A percentile compares a stretch with the other conserved stretches of the same genome.
Evolutionary conservation across 2,888 invertebrate species (phyloP).

Genomic region (Himalopsyche tibetana): DNA sequence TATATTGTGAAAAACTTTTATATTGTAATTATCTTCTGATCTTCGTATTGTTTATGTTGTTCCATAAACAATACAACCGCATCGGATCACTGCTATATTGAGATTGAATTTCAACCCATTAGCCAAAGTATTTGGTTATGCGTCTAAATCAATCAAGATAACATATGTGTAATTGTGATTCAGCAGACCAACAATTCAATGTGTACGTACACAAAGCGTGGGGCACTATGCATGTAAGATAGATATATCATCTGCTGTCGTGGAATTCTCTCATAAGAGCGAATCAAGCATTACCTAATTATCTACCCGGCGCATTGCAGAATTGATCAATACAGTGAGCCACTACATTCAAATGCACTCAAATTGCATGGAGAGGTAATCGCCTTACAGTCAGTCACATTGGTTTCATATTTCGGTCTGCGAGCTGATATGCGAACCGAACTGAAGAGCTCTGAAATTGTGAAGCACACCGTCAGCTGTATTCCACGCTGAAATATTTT

Average conservation of each 20-base stretch:
- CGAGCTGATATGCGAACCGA: conserved; percentile 22
- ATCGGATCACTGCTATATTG: neutral
- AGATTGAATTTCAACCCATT: conserved; percentile 31
- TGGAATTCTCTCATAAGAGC: conserved; percentile 40
- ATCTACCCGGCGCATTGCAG: conserved; percentile 41
- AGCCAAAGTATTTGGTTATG: conserved; percentile 33
- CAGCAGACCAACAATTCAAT: neutral
- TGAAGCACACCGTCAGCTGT: neutral
- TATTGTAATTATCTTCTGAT: too few species aligned
- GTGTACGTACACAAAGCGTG: conserved; percentile 22
- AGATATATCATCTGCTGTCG: neutral
- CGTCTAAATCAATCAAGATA: conserved; percentile 8
- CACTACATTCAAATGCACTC: conserved; percentile 55
- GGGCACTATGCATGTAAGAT: neutral
- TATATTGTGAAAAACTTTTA: too few species aligned
- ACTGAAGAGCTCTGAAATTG: neutral
- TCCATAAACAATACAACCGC: neutral
- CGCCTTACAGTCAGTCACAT: conserved; percentile 46
- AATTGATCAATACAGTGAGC: conserved; percentile 50
- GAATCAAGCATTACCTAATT: conserved; percentile 46
- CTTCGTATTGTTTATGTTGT: too few species aligned
- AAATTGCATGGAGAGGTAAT: conserved; percentile 44
- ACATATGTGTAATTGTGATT: conserved; percentile 34
- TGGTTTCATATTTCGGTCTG: conserved; percentile 27
- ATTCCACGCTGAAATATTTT: neutral